Evolutionary conservation across 2,113 vertebrate species (phyloP).

Genomic region (Greenwoodochromis staneri): DNA sequence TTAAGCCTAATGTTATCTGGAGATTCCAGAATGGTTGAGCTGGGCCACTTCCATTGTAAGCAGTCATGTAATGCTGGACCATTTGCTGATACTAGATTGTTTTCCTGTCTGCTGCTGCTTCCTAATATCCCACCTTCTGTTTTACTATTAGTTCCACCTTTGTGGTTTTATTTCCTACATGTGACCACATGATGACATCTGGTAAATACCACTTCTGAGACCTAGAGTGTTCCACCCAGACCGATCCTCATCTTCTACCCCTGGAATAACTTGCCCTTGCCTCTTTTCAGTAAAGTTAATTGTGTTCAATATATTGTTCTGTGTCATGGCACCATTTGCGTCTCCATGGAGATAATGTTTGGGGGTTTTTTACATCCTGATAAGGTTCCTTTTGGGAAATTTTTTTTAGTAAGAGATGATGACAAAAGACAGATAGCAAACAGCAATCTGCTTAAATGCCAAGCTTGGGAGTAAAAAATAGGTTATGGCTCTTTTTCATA

Average conservation of each 20-base stretch:
- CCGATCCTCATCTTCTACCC: background rate
- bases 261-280: background rate
- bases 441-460: fast-evolving
- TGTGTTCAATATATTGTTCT: background rate
- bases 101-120: background rate
- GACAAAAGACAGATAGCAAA: background rate
- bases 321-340: background rate
- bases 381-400: background rate
- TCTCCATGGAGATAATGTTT: background rate
- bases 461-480: background rate
- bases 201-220: background rate
- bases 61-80: background rate
- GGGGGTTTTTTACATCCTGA: fast-evolving
- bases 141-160: background rate
- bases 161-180: background rate
- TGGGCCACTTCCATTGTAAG: background rate
- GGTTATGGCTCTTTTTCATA: background rate
- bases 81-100: background rate
- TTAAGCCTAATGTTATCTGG: background rate
- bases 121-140: background rate
- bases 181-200: background rate
- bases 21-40: background rate
- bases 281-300: background rate
- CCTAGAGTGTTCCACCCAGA: background rate
- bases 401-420: background rate